Conservation (phyloP, 2,888 invertebrate species). For the Melangyna quadrimaculata region DNA sequence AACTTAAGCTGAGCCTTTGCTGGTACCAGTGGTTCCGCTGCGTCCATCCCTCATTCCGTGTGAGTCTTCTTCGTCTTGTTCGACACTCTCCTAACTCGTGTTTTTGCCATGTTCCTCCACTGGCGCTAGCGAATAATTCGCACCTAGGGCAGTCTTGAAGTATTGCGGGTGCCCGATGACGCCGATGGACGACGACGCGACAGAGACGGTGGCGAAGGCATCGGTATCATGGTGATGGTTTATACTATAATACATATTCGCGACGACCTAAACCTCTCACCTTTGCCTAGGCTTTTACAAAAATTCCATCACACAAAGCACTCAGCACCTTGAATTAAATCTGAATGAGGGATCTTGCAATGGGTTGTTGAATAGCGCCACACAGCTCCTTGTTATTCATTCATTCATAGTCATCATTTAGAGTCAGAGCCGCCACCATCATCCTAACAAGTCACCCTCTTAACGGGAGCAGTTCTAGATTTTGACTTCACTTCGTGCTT, state of each 20-base stretch:
- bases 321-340: conserved; percentile 22
- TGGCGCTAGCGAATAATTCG: conserved; percentile 69
- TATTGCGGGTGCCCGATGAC: conserved; percentile 2
- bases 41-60: not conserved
- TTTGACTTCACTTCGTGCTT: conserved; percentile 33
- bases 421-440: not conserved
- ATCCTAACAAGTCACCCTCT: conserved; percentile 11
- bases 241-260: no score
- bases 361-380: conserved; percentile 51
- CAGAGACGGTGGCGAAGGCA: not conserved
- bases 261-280: conserved; percentile 71
- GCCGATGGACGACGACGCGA: no score
- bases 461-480: conserved; percentile 37
- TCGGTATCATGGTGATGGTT: not conserved
- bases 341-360: conserved; percentile 45
- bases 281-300: conserved; percentile 55
- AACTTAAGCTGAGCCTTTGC: conserved; percentile 11
- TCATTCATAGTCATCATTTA: conserved; percentile 47
- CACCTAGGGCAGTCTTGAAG: conserved; percentile 43
- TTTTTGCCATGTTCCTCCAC: conserved; percentile 58
- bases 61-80: conserved; percentile 43
- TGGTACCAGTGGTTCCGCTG: conserved; percentile 14
- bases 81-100: conserved; percentile 67
- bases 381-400: conserved; percentile 43
- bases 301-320: conserved; percentile 49